Percentiles rank a stretch among this genome's conserved stretches.
Conservation (phyloP, 1,140 invertebrate genomes). For the Lysiphlebus fabarum region DNA sequence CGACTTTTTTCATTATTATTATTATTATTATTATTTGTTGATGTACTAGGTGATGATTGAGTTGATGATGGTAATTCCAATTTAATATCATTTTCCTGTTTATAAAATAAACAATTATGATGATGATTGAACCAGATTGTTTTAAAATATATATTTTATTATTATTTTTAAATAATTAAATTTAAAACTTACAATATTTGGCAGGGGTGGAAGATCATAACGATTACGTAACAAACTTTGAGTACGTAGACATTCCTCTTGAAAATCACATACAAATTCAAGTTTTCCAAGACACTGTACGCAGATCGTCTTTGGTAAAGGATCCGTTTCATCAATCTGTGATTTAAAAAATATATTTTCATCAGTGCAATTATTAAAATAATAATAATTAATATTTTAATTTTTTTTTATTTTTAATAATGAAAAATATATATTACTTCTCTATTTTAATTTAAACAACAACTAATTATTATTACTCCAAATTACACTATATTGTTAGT, state of each 20-base stretch:
- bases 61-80: constrained; percentile 37
- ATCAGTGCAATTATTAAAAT: not conserved
- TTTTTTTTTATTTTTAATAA: constrained; percentile 3
- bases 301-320: constrained; percentile 53
- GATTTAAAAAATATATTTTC: constrained; percentile 37
- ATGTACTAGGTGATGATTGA: constrained; percentile 40
- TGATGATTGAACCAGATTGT: constrained; percentile 28
- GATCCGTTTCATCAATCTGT: constrained; percentile 54
- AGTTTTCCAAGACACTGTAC: constrained; percentile 55
- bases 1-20: constrained; percentile 44
- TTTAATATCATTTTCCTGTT: constrained; percentile 15
- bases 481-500: constrained; percentile 22
- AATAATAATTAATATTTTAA: constrained; percentile 1
- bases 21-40: constrained; percentile 40
- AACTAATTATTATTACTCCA: constrained; percentile 37
- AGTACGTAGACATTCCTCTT: constrained; percentile 54
- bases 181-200: constrained; percentile 46
- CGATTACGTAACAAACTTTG: constrained; percentile 50
- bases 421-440: not conserved
- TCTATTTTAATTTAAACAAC: not conserved
- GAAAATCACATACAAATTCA: constrained; percentile 55
- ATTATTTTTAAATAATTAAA: constrained; percentile 16
- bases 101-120: not conserved
- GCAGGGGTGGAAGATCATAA: constrained; percentile 47
- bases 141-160: constrained; percentile 37